A percentile compares a stretch with the other conserved stretches of the same genome.
phyloP scores from a whole-genome alignment of 2,797 vertebrate species.

The Thalassophryne amazonica region DNA sequence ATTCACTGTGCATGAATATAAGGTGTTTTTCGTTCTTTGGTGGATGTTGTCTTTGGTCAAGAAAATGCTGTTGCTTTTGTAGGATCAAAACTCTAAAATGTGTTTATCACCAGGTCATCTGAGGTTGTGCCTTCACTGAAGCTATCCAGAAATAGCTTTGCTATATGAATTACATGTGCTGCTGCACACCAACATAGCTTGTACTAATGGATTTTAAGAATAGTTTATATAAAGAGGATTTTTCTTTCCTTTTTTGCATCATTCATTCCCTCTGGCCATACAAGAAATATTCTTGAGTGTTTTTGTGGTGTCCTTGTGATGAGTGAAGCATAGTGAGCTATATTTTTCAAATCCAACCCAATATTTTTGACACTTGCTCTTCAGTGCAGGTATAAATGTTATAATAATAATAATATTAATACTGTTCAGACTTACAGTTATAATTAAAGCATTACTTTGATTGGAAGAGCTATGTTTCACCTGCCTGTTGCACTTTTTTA shows the following conservation, averaged over 20 bases:
- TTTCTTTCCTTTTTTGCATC: too few relatives aligned
- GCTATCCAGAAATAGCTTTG: conserved; percentile 46
- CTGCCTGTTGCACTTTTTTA: too few relatives aligned
- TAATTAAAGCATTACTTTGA: too few relatives aligned
- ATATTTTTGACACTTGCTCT: background rate
- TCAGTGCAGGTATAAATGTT: too few relatives aligned
- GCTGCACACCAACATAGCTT: conserved; percentile 5
- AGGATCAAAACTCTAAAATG: conserved; percentile 18
- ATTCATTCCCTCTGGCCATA: background rate
- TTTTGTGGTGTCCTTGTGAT: background rate
- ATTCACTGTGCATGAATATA: too few relatives aligned
- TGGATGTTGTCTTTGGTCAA: background rate
- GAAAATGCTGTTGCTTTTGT: conserved; percentile 30
- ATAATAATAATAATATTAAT: too few relatives aligned
- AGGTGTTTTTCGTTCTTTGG: background rate
- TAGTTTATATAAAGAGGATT: background rate
- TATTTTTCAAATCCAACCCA: background rate
- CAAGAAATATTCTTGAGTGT: background rate
- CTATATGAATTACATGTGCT: conserved; percentile 15
- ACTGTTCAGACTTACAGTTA: too few relatives aligned
- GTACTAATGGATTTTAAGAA: conserved; percentile 26
- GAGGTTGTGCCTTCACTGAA: conserved; percentile 33
- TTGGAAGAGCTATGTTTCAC: too few relatives aligned
- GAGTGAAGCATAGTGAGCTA: background rate
- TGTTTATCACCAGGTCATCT: conserved; percentile 29